Evolutionary conservation across 2,888 invertebrate species (phyloP).

Genomic region (Brachyopa scutellaris): DNA sequence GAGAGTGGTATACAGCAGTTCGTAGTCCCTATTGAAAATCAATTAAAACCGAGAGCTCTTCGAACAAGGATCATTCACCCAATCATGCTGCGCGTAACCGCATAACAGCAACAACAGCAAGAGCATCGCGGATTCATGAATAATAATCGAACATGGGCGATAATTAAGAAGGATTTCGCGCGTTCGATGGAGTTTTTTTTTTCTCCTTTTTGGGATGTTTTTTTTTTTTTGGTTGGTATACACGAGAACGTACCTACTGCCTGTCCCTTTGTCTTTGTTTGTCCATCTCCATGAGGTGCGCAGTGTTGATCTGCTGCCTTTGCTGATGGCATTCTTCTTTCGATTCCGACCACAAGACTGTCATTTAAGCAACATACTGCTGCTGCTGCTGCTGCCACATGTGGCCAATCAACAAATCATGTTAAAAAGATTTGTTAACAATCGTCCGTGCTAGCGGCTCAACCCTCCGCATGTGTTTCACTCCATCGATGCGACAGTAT

Average conservation of each 20-base stretch:
- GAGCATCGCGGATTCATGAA: conserved; percentile 58
- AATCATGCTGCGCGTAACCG: conserved; percentile 10
- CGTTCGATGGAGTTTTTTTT: conserved; percentile 13
- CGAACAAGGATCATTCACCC: conserved; percentile 62
- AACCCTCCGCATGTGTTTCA: conserved; percentile 13
- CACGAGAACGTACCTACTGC: background rate
- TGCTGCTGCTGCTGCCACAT: conserved; percentile 48
- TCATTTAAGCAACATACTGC: conserved; percentile 41
- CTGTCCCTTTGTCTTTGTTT: conserved; percentile 11
- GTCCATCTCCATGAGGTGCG: background rate
- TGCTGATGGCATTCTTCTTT: conserved; percentile 25
- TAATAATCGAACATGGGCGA: conserved; percentile 72
- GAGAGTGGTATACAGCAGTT: background rate
- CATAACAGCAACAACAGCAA: background rate
- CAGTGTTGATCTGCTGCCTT: conserved; percentile 2
- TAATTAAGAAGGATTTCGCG: conserved; percentile 72
- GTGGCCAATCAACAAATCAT: conserved; percentile 72
- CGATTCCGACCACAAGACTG: conserved; percentile 44
- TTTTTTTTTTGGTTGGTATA: background rate
- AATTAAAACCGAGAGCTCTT: conserved; percentile 42
- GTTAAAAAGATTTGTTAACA: conserved; percentile 70
- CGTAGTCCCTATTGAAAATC: conserved; percentile 54
- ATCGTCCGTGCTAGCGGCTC: conserved; percentile 48
- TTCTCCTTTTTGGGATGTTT: background rate
- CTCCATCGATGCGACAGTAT: conserved; percentile 59